phyloP scores from a whole-genome alignment of 2,113 vertebrate genomes.

The Chaetodon trifascialis region DNA sequence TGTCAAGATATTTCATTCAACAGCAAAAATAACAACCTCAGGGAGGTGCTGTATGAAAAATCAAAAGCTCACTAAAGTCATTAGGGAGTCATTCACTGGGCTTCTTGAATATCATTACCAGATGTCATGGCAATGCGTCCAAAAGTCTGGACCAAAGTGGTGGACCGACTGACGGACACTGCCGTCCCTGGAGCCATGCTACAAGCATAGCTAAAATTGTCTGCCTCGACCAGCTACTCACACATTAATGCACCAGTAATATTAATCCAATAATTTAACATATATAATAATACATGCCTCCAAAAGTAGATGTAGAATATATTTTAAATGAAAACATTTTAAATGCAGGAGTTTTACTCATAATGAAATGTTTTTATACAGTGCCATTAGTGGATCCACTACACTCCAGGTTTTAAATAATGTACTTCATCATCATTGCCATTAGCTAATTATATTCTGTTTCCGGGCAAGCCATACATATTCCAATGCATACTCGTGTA shows the following conservation, averaged over 20 bases:
- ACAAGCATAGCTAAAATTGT: background rate
- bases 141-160: background rate
- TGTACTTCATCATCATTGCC: no score
- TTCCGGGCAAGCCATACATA: background rate
- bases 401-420: no score
- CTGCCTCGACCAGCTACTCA: background rate
- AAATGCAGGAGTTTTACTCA: no score
- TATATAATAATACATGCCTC: background rate
- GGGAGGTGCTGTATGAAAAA: background rate
- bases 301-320: background rate
- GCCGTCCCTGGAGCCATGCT: background rate
- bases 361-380: background rate
- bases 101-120: background rate
- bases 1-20: background rate
- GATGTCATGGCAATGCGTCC: background rate
- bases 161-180: background rate
- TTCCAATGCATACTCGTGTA: background rate
- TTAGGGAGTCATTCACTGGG: background rate
- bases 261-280: background rate
- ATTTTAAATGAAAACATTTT: background rate
- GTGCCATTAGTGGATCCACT: background rate
- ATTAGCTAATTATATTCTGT: background rate
- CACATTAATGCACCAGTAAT: background rate
- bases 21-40: background rate
- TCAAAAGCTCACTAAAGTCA: background rate